Conservation (phyloP, 2,888 invertebrate species). For the Hofmannophila pseudospretella region DNA sequence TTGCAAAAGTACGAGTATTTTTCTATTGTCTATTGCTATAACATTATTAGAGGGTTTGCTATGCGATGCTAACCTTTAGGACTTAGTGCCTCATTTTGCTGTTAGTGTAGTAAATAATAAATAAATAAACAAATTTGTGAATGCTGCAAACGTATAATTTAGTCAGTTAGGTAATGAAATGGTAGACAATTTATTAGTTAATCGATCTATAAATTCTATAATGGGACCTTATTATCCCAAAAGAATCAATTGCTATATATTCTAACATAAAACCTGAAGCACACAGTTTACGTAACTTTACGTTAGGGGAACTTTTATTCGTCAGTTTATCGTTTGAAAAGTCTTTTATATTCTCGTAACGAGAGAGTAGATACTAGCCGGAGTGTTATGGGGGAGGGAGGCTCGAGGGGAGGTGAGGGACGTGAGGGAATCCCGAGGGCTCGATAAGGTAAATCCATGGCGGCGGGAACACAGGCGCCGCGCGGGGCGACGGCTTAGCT, state of each 20-base stretch:
- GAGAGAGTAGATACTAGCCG: slow-evolving; percentile 19
- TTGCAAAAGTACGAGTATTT: too few species aligned
- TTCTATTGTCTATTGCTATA: too few species aligned
- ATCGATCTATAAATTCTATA: too few species aligned
- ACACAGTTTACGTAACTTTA: slow-evolving; percentile 17
- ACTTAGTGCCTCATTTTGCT: too few species aligned
- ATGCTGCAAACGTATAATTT: too few species aligned
- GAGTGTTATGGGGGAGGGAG: slow-evolving; percentile 20
- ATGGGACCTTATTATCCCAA: too few species aligned
- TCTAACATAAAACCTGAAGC: neutral
- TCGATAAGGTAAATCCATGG: slow-evolving; percentile 67
- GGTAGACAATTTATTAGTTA: too few species aligned
- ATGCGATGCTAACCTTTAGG: too few species aligned
- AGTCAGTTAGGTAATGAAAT: too few species aligned
- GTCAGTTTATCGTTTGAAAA: slow-evolving; percentile 43
- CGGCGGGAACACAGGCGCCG: slow-evolving; percentile 54
- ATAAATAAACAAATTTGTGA: too few species aligned
- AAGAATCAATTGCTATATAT: neutral
- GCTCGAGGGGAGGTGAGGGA: slow-evolving; percentile 17
- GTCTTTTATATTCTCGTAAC: slow-evolving; percentile 54
- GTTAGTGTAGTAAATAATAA: too few species aligned
- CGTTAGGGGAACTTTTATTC: slow-evolving; percentile 38
- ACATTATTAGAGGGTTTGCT: too few species aligned
- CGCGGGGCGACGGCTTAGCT: slow-evolving; percentile 28
- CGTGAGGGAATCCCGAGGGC: slow-evolving; percentile 46